phyloP scores from a whole-genome alignment of 2,113 vertebrate species.

The Centropristis striata region DNA sequence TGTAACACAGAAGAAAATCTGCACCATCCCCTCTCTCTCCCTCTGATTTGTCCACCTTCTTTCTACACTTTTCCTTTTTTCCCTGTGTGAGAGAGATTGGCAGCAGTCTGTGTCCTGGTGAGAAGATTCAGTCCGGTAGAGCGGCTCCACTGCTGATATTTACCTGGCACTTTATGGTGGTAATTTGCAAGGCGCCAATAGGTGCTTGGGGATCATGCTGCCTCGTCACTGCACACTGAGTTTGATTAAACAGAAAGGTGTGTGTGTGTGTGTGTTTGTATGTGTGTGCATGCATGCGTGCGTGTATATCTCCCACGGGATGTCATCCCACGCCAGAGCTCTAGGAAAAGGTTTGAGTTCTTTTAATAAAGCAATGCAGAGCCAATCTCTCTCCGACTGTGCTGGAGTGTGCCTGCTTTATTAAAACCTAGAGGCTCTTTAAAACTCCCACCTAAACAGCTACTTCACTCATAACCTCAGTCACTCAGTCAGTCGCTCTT shows the following conservation, averaged over 20 bases:
- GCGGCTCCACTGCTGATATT: constrained; percentile 38
- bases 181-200: constrained; percentile 49
- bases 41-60: neutral
- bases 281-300: neutral
- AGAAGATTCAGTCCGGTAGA: constrained; percentile 1
- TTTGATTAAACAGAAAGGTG: constrained; percentile 51
- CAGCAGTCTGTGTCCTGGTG: constrained; percentile 17
- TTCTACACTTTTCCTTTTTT: neutral
- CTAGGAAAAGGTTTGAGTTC: constrained; percentile 36
- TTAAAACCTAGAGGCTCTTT: constrained; percentile 52
- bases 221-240: constrained; percentile 25
- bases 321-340: constrained; percentile 40
- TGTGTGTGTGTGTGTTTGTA: constrained; percentile 1
- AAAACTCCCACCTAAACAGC: neutral
- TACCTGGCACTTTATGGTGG: constrained; percentile 40
- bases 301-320: neutral
- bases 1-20: too few relatives aligned
- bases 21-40: neutral
- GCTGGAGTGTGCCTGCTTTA: constrained; percentile 27
- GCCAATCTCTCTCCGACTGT: constrained; percentile 15
- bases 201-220: constrained; percentile 41
- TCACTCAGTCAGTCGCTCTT: neutral
- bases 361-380: constrained; percentile 62
- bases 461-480: neutral
- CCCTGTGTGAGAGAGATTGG: neutral